Evolutionary conservation across 2,113 vertebrate species (phyloP), one percentile per base, ranked within the genome.

Genomic region (Thryonomys swinderianus): DNA sequence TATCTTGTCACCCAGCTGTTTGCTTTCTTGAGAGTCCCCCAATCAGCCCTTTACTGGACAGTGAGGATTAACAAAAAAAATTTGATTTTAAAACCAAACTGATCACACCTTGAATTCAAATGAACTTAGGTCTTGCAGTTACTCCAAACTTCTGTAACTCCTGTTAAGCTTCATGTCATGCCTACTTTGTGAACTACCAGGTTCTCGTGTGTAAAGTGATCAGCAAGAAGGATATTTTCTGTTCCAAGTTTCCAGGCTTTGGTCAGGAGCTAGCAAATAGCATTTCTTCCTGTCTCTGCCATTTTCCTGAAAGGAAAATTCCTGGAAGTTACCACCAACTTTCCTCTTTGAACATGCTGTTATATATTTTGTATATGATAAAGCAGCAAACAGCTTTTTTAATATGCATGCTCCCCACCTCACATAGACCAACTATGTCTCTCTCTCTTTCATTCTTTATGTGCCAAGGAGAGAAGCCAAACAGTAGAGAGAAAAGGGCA

Each of bases 291-390:
- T 66, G 30, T 14, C 40, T 53, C 3, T 86, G 40, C 69, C 51
- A 69, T 89, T 94, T 94, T 81, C 57, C 69, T 87, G 42, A 91
- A 62, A 91, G 59, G 64, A 59, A 73, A 93, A 93, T 91, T 96
- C 81, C 93, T 90, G 53, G 69, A 95, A 95, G 69, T 64, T 81
- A 78, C 45, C 6, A 30, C 62, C 23, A 73, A 42, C 45, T 95
- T 93, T 87, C 12, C n/a, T 87, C 61, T 91, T 83, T 78, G 48
- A 95, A 91, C 80, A 79, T 81, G 76, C 84, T 91, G 80, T 84
- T 80, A 84, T 94, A 61, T 91, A 90, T 94, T 91, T 97, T 91
- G 91, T 86, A 94, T 80, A 90, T 48, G 59, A 95, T 83, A 92
- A 87, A 96, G 64, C 51, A 67, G 48, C 83, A 95, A 91, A 96